Conservation (phyloP, 2,113 vertebrate genomes). For the Urocolius indicus region DNA sequence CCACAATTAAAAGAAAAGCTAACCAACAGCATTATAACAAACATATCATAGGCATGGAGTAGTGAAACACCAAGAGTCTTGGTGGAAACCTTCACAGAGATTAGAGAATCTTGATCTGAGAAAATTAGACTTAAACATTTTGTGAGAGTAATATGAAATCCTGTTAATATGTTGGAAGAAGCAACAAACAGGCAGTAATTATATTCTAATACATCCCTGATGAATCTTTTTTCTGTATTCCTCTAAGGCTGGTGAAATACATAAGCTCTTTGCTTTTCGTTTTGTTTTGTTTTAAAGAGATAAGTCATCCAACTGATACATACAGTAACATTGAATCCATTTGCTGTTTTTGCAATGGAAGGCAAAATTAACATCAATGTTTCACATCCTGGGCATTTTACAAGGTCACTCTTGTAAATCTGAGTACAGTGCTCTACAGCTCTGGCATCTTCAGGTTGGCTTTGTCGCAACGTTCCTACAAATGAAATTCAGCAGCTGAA, state of each 20-base stretch:
- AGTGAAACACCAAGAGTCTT: neutral
- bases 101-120: neutral
- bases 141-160: neutral
- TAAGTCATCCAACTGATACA: fast-evolving
- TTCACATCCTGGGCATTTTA: neutral
- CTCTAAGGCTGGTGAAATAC: neutral
- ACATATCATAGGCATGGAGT: neutral
- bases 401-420: neutral
- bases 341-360: neutral
- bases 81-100: neutral
- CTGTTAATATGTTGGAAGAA: neutral
- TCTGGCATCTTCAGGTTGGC: neutral
- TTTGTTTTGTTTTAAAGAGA: neutral
- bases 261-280: neutral
- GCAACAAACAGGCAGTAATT: neutral
- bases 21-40: neutral
- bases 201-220: neutral
- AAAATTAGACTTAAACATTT: neutral
- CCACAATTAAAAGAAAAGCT: neutral
- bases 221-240: neutral
- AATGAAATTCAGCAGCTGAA: neutral
- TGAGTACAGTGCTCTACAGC: fast-evolving
- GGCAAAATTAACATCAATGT: neutral
- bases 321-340: neutral
- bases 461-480: neutral